phyloP scores from a whole-genome alignment of 2,888 invertebrate species.

The Erannis defoliaria region DNA sequence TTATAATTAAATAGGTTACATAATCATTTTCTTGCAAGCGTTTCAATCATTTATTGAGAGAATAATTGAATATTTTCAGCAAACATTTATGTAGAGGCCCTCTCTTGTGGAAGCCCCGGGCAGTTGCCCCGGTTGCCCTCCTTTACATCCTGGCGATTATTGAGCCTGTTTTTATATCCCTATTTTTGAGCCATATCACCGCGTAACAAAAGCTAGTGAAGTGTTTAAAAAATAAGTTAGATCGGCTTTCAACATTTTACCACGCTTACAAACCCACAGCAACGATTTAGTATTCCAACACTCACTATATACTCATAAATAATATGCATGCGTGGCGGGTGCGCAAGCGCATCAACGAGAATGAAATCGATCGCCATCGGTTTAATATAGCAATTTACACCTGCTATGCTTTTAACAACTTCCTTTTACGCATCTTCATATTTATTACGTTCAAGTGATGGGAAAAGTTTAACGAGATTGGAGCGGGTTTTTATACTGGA shows the following conservation, averaged over 20 bases:
- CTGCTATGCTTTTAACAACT: constrained; percentile 66
- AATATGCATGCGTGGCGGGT: constrained; percentile 52
- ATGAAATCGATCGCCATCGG: constrained; percentile 64
- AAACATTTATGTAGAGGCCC: too few species aligned
- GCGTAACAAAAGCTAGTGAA: too few species aligned
- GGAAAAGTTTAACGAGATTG: constrained; percentile 42
- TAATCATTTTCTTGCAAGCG: too few species aligned
- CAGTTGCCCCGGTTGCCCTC: too few species aligned
- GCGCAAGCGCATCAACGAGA: constrained; percentile 57
- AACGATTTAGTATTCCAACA: constrained; percentile 1
- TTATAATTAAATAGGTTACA: too few species aligned
- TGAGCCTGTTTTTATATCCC: too few species aligned
- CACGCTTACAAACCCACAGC: neutral
- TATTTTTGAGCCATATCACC: too few species aligned
- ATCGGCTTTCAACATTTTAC: neutral
- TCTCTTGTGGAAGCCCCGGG: too few species aligned
- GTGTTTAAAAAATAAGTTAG: too few species aligned
- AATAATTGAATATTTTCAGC: too few species aligned
- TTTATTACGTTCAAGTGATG: constrained; percentile 54
- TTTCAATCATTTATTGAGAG: too few species aligned
- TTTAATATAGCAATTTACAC: constrained; percentile 80
- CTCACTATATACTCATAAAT: constrained; percentile 42
- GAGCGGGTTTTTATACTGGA: neutral
- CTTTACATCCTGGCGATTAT: too few species aligned
- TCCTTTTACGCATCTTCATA: constrained; percentile 61